Percentiles rank a stretch among this genome's conserved stretches.
phyloP scores from a whole-genome alignment of 1,140 invertebrate species.

The Cydia amplana region DNA sequence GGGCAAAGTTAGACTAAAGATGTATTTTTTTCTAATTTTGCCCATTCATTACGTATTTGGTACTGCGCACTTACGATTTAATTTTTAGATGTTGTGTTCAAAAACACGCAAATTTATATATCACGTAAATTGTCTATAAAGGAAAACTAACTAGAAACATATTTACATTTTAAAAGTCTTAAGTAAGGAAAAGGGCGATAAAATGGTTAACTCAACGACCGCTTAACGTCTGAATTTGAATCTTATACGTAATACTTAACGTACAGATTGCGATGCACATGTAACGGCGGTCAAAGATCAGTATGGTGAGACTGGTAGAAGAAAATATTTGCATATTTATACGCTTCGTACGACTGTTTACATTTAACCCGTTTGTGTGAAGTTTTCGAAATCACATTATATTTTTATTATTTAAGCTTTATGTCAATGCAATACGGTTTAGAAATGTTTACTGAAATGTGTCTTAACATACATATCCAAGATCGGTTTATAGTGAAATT shows the following conservation, averaged over 20 bases:
- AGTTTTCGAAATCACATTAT: not conserved
- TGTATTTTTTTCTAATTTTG: too few relatives aligned
- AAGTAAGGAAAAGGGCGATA: not conserved
- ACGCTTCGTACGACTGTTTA: not conserved
- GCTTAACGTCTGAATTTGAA: not conserved
- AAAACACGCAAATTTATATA: too few relatives aligned
- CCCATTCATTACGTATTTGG: too few relatives aligned
- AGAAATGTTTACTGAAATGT: not conserved
- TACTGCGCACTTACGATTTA: too few relatives aligned
- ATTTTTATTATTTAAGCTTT: not conserved
- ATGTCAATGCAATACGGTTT: not conserved
- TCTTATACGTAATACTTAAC: not conserved
- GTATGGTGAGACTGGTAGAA: not conserved
- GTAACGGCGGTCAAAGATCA: not conserved
- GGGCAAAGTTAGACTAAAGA: not conserved
- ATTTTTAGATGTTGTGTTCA: too few relatives aligned
- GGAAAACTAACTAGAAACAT: too few relatives aligned
- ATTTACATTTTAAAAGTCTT: too few relatives aligned
- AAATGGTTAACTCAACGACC: not conserved
- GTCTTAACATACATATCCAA: not conserved
- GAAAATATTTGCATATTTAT: constrained; percentile 14
- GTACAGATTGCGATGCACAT: not conserved
- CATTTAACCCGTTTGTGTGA: not conserved
- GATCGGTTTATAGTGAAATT: not conserved
- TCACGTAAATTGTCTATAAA: too few relatives aligned